These are phyloP conservation scores for Meandrina meandrites DNA, from an alignment of 92 coral and sea anemone genomes.

Conservation along the genomic window DNA sequence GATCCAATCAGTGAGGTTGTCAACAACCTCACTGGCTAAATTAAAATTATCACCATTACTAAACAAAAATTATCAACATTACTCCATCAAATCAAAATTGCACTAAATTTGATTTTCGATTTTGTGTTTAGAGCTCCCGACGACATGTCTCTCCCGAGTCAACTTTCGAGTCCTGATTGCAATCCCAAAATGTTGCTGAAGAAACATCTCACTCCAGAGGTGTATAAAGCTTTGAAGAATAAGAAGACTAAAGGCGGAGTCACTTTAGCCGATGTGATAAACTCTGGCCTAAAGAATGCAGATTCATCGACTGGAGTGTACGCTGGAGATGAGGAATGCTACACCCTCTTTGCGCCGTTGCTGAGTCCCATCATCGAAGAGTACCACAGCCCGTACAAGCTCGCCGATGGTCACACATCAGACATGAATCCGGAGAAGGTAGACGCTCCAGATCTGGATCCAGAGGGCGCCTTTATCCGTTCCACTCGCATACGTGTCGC, in stretches of 20 bases:
- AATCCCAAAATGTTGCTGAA: conserved; percentile 79
- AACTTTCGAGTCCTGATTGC: conserved; percentile 63
- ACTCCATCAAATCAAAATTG: too few relatives aligned
- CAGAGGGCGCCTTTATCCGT: conserved; percentile 75
- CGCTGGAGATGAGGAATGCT: conserved; percentile 82
- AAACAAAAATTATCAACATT: too few relatives aligned
- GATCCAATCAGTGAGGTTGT: too few relatives aligned
- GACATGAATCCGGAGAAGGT: conserved; percentile 89
- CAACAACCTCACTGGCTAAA: too few relatives aligned
- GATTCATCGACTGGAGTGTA: conserved; percentile 80
- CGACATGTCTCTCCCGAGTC: conserved; percentile 48
- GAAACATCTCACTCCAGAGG: conserved; percentile 65
- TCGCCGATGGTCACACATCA: conserved; percentile 65
- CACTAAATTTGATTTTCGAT: background rate
- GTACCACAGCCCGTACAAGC: conserved; percentile 86
- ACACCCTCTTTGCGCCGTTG: conserved; percentile 58
- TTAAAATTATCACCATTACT: too few relatives aligned
- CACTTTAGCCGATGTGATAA: conserved; percentile 69
- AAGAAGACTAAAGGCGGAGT: conserved; percentile 73
- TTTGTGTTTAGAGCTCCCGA: conserved; percentile 10
- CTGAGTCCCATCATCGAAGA: conserved; percentile 74
- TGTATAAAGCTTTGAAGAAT: conserved; percentile 64
- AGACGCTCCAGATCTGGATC: conserved; percentile 79
- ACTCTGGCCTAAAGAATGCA: conserved; percentile 65
- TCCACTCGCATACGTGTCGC: conserved; percentile 96